Conservation (phyloP, 1,140 invertebrate species). For the Argopecten irradians region DNA sequence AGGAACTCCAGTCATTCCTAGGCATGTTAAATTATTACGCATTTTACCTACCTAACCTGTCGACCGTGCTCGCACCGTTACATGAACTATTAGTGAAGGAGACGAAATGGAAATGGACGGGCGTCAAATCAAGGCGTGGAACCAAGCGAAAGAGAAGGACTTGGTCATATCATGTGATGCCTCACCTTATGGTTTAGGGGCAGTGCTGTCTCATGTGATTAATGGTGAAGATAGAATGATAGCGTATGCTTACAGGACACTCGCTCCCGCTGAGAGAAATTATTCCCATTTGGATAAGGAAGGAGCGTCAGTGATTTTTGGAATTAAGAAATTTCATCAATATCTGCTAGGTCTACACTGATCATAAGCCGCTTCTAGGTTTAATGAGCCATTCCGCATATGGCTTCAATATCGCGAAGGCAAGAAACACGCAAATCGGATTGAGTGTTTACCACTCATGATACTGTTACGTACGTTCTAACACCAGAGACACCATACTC, state of each 20-base stretch:
- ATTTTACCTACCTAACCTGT: constrained; percentile 55
- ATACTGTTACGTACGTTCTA: constrained; percentile 72
- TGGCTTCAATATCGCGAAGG: no score
- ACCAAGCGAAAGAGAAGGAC: constrained; percentile 52
- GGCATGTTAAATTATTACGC: constrained; percentile 65
- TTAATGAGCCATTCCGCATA: no score
- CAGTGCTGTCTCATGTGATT: constrained; percentile 66
- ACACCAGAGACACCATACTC: constrained; percentile 61
- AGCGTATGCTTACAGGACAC: constrained; percentile 35
- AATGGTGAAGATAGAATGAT: constrained; percentile 47
- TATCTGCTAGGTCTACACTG: constrained; percentile 77
- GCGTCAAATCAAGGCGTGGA: constrained; percentile 35
- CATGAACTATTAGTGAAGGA: constrained; percentile 45
- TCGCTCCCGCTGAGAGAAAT: constrained; percentile 30
- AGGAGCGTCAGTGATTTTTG: constrained; percentile 34
- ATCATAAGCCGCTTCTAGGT: constrained; percentile 75
- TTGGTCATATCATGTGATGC: constrained; percentile 77
- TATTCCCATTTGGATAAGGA: constrained; percentile 39
- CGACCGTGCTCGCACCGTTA: constrained; percentile 46
- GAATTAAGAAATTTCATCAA: constrained; percentile 78
- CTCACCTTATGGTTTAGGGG: constrained; percentile 66
- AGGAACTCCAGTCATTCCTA: constrained; percentile 47
- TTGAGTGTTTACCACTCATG: no score
- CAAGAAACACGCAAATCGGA: no score
- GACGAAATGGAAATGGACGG: constrained; percentile 47